phyloP scores from a whole-genome alignment of 2,888 invertebrate genomes.

The Smittia sp. region DNA sequence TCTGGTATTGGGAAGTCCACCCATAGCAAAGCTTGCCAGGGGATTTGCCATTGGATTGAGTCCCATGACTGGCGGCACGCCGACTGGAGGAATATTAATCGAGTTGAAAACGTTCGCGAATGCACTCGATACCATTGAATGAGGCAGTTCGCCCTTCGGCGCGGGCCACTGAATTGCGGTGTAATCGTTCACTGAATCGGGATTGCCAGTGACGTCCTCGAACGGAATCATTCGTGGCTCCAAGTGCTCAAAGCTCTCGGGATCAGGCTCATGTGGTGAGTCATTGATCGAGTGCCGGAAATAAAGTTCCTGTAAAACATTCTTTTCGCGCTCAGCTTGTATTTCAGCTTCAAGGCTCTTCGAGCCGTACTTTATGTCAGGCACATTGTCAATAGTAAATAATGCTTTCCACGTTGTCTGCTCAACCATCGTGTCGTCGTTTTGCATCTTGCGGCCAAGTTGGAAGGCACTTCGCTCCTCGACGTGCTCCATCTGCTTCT shows the following conservation, averaged over 20 bases:
- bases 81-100: constrained; percentile 42
- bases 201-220: constrained; percentile 81
- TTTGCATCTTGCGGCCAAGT: constrained; percentile 70
- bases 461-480: constrained; percentile 82
- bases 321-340: constrained; percentile 82
- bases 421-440: constrained; percentile 76
- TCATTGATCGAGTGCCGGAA: constrained; percentile 85
- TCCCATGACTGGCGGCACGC: constrained; percentile 45
- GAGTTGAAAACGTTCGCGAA: constrained; percentile 53
- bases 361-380: constrained; percentile 66
- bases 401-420: constrained; percentile 71
- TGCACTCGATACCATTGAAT: constrained; percentile 55
- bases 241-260: constrained; percentile 70
- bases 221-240: constrained; percentile 83
- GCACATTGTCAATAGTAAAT: constrained; percentile 65
- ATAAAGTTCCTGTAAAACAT: constrained; percentile 77
- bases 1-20: background rate
- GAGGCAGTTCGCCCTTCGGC: constrained; percentile 65
- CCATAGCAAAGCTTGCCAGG: background rate
- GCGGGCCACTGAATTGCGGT: constrained; percentile 79
- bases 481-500: constrained; percentile 85
- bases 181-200: constrained; percentile 76
- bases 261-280: constrained; percentile 80
- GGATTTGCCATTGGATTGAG: constrained; percentile 43
- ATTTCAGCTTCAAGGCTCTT: constrained; percentile 84